Evolutionary conservation across 30 jellyfish, hydroid and myxozoan genomes (phyloP), one percentile per base, ranked within the genome.

Genomic region (Morbakka virulenta): DNA sequence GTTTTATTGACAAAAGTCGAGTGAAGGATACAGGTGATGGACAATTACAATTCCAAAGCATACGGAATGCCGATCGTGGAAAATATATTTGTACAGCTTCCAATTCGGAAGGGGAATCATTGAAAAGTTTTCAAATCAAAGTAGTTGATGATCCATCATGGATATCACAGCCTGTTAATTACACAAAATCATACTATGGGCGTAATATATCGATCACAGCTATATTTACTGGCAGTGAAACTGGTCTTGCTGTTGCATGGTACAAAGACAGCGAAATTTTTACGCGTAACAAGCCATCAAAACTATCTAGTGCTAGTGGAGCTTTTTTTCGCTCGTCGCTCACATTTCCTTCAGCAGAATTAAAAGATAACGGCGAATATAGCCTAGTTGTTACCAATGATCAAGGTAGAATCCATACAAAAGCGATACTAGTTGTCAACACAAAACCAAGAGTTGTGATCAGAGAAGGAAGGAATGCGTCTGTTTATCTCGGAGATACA

Each of bases 71-170:
- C n/a, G n/a, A n/a, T n/a, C n/a, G n/a, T 0, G 91, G 91, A 25
- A 32, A 28, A 28, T 80, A 80, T 77, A n/a, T 50, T 25, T 80
- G 91, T 84, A 51, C 21, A 29, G 91, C 83, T 6, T 23, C 52
- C 21, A 69, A 80, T 64, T 11, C 3, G 4, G 20, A 11, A 1
- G 91, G 91, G 13, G 24, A 11, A n/a, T 6, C 71, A 0, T 48
- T 25, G n/a, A 31, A 69, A 53, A 57, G 13, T 2, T 36, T 69
- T 2, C 22, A 48, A 3, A 72, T 80, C 13, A n/a, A 35, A 2
- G 79, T 80, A 28, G 83, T 80, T 3, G 72, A 41, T 69, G 69
- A 80, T 28, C 91, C 91, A 28, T 31, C 91, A 0, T 80, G 83
- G 84, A 51, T 23, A 32, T 27, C 28, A 13, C 57, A 35, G 35